Base-by-base conservation (phyloP, 2,888 invertebrate species). In the Julus scandinavius region DNA sequence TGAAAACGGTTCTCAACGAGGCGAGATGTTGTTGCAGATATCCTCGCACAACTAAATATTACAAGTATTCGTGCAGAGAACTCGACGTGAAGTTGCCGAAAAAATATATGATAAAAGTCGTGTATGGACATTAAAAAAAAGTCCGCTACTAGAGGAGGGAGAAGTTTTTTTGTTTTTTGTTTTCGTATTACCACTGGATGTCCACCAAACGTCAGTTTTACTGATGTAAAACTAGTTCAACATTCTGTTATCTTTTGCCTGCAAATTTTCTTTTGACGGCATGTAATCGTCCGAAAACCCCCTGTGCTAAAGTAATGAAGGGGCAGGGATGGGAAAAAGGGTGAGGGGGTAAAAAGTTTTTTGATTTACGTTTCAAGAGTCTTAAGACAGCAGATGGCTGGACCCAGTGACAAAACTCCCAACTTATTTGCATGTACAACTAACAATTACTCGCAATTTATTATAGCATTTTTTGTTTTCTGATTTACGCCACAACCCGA, bases 361-460 rank as follows among this genome's bases (percentile, higher is more conserved):
- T n/a, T 72, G 72, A 72, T 72, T 72, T 72, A 72, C 29, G 72
- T 72, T 29, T 29, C 45, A 45, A 9, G 11, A 72, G 72, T 29
- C 72, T 72, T 29, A 72, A 72, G 72, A 72, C 72, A 72, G 72
- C 72, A 72, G 72, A 72, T 72, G 72, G 72, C 11, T 29, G 72
- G 72, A 72, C 72, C 72, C 72, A 72, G 72, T 72, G 72, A 72
- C 72, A 72, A 72, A 72, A 29, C 72, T 11, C 29, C 45, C 72
- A 72, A 72, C 72, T 72, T 29, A 72, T 72, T 72, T 72, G 72
- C 72, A 72, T 72, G 72, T 29, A 13, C 72, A 72, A 72, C 72
- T 29, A 72, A 72, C 72, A 72, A 72, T 72, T 72, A 72, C 72
- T 29, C 29, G 29, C 11, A 72, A 72, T 72, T 72, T 72, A 72